Evolutionary conservation across 2,113 vertebrate species (phyloP), one percentile per base, ranked within the genome.

Genomic region (Bostrychus sinensis): DNA sequence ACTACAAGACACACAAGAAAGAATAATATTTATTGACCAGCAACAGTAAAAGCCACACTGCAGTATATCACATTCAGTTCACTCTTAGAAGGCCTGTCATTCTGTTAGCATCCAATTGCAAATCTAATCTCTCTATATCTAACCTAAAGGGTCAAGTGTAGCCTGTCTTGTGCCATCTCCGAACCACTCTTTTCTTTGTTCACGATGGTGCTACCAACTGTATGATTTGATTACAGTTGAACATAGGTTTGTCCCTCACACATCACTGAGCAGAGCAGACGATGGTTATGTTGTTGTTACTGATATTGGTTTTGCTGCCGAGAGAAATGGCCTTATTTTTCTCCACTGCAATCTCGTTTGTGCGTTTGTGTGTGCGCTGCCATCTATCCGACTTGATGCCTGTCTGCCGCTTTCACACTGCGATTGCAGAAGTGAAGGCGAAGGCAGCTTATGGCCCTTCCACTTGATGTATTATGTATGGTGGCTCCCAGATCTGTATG

Each of bases 381-480:
- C 1, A 17, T 57, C 32, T 34, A 12, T 54, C n/a, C 20, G 25
- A 41, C 39, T 20, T 16, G 20, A 22, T 20, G 30, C 19, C 20
- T 39, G 32, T 55, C 36, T 66, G 70, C 45, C 46, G 57, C 26
- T 12, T 64, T 30, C 58, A 56, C 55, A 48, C 23, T 10, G 39
- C 57, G 10, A 2, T 12, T 46, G 55, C 6, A 16, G 17, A 25
- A 65, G 50, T 7, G 30, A 64, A 57, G 38, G 32, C 36, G 56
- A 54, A 72, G 66, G 68, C 75, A 36, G 68, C 72, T 73, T 60
- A 69, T 34, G 70, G 75, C 61, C 73, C 42, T 36, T 30, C 12
- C 41, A 26, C 78, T 80, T 83, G 78, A 82, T 82, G 76, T 82
- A 78, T 81, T 84, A 82, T 82, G 67, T 51, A 80, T 72, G 28